phyloP scores from a whole-genome alignment of 2,888 invertebrate genomes.

The Drosophila parthenogenetica region DNA sequence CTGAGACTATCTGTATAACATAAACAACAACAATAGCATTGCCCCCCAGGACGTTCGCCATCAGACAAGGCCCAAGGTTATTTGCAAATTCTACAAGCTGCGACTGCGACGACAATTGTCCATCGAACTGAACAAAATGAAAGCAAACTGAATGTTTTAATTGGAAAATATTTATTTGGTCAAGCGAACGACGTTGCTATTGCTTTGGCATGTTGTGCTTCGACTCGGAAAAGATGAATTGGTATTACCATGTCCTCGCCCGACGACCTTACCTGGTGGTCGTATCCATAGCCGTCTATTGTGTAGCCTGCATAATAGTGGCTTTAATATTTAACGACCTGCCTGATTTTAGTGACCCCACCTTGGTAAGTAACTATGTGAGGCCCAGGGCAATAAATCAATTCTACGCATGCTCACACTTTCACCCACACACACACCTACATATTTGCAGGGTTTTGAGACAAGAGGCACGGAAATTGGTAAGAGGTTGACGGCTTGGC shows the following conservation, averaged over 20 bases:
- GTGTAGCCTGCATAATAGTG: slow-evolving; percentile 88
- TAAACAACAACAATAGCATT: slow-evolving; percentile 67
- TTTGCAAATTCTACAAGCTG: slow-evolving; percentile 30
- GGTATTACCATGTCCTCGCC: slow-evolving; percentile 89
- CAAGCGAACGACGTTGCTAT: slow-evolving; percentile 2
- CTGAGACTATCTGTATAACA: slow-evolving; percentile 70
- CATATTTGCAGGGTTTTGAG: slow-evolving; percentile 91
- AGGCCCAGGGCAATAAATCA: slow-evolving; percentile 13
- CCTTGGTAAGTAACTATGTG: slow-evolving; percentile 86
- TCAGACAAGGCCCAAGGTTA: slow-evolving; percentile 54
- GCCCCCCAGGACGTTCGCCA: slow-evolving; percentile 40
- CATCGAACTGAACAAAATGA: slow-evolving; percentile 26
- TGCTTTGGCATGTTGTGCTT: slow-evolving; percentile 67
- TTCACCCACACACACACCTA: slow-evolving; percentile 4
- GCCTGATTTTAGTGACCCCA: slow-evolving; percentile 95
- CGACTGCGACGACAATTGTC: slow-evolving; percentile 1
- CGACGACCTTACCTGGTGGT: slow-evolving; percentile 89
- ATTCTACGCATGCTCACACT: slow-evolving; percentile 47
- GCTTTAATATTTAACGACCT: slow-evolving; percentile 88
- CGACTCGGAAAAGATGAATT: slow-evolving; percentile 84
- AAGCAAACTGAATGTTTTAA: slow-evolving; percentile 22
- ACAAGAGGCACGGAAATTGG: slow-evolving; percentile 94
- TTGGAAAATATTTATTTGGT: slow-evolving; percentile 10
- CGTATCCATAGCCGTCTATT: slow-evolving; percentile 87
- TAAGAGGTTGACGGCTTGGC: slow-evolving; percentile 92